Conservation (phyloP, 2,113 vertebrate genomes). For the Lagenorhynchus albirostris region DNA sequence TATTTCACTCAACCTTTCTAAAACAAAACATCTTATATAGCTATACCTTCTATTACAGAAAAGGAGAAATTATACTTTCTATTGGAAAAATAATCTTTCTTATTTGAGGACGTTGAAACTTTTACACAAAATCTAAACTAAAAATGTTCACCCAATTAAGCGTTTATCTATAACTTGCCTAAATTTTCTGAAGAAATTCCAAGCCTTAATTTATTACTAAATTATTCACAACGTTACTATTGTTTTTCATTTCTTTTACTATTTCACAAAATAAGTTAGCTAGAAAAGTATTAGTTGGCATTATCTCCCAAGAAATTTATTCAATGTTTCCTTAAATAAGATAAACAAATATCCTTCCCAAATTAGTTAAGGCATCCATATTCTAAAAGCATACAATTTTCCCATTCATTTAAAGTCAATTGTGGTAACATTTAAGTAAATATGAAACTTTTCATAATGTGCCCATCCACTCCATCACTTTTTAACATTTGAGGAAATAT, state of each 20-base stretch:
- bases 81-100: not conserved
- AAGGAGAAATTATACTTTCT: not conserved
- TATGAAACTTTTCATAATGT: not conserved
- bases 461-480: not conserved
- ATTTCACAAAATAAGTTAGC: constrained; percentile 5
- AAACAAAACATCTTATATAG: not conserved
- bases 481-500: constrained; percentile 15
- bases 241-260: constrained; percentile 12
- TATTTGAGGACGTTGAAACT: not conserved
- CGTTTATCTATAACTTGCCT: not conserved
- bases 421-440: not conserved
- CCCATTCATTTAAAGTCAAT: not conserved
- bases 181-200: not conserved
- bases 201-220: not conserved
- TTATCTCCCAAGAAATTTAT: constrained; percentile 1
- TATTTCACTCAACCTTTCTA: constrained; percentile 3
- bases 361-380: not conserved
- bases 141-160: not conserved
- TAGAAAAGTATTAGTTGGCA: not conserved
- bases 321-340: constrained; percentile 24
- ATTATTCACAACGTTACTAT: not conserved
- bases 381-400: not conserved
- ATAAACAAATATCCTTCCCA: not conserved
- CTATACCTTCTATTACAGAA: not conserved
- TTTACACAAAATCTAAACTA: constrained; percentile 27